Conservation (phyloP, 1,140 invertebrate genomes). For the Atopsyche davidsoni region DNA sequence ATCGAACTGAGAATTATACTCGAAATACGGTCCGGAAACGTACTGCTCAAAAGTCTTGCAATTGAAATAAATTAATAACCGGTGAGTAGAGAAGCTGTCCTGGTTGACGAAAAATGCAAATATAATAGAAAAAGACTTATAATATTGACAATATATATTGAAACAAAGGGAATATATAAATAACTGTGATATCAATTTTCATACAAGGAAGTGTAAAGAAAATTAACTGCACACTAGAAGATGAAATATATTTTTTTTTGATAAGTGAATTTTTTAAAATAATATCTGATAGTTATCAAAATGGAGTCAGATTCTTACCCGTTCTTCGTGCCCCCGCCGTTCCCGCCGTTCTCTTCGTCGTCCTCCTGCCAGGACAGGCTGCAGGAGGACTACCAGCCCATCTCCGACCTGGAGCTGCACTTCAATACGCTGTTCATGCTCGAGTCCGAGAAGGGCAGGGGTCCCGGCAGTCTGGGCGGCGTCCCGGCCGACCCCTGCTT, state of each 20-base stretch:
- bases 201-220: no score
- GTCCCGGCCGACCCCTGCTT: conserved; percentile 7
- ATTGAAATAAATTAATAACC: no score
- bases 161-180: no score
- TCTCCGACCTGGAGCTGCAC: conserved; percentile 26
- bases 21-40: no score
- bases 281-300: not conserved
- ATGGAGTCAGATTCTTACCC: conserved; percentile 27
- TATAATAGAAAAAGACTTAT: no score
- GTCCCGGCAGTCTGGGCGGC: not conserved
- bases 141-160: no score
- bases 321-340: conserved; percentile 20
- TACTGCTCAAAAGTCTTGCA: no score
- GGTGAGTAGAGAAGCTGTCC: no score
- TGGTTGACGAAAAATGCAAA: no score
- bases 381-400: conserved; percentile 21
- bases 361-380: conserved; percentile 8
- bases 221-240: no score
- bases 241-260: not conserved
- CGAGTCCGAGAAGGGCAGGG: conserved; percentile 25
- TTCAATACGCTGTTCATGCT: conserved; percentile 30
- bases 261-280: not conserved
- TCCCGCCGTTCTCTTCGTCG: conserved; percentile 12
- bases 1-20: no score
- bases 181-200: no score